Base-by-base conservation (phyloP, 2,888 invertebrate species). In the Monoplex corrugatus region DNA sequence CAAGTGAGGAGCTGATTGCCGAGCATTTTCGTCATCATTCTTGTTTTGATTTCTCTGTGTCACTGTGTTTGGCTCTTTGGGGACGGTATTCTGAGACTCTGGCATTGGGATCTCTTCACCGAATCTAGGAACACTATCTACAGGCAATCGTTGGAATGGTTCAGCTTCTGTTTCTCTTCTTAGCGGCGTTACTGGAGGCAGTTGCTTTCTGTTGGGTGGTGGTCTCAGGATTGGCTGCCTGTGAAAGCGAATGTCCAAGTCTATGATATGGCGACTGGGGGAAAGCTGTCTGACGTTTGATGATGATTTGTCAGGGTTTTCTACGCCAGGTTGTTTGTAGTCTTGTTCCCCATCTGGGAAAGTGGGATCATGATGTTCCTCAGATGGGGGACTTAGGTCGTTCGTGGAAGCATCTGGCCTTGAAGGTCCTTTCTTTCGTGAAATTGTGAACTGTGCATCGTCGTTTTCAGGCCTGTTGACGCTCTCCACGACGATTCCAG, bases 241-340 rank as follows among this genome's bases (percentile, higher is more conserved):
- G 44, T 45, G 45, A 32, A 45, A 83, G 3, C 82, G 82, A 32
- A 83, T 45, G 45, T 83, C 82, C 82, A 83, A 38, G 45, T 83
- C 82, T 32, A 83, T 83, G 82, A 83, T 32, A 2, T 45, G 82
- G 82, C 45, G 82, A 13, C 16, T 83, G 45, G 82, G 82, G 45
- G 45, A 83, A 44, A 32, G 10, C 40, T 23, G 28, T 28, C 43
- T 43, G 43, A 5, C 80, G 6, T 80, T 43, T 0, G 19, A 2
- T 35, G 32, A 19, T 16, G 8, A 10, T 0, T 23, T 5, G 8
- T 43, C 28, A 19, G 16, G 45, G 2, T 13, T 45, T 45, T 23
- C n/a, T n/a, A 45, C 45, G 45, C 23, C 45, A 13, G 3, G 13
- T 6, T 45, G 23, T 16, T 83, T 32, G 19, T 32, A 16, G 6